Percentiles rank a stretch among this genome's conserved stretches.
phyloP scores from a whole-genome alignment of 2,113 vertebrate species.

The Pachyramphus minor region DNA sequence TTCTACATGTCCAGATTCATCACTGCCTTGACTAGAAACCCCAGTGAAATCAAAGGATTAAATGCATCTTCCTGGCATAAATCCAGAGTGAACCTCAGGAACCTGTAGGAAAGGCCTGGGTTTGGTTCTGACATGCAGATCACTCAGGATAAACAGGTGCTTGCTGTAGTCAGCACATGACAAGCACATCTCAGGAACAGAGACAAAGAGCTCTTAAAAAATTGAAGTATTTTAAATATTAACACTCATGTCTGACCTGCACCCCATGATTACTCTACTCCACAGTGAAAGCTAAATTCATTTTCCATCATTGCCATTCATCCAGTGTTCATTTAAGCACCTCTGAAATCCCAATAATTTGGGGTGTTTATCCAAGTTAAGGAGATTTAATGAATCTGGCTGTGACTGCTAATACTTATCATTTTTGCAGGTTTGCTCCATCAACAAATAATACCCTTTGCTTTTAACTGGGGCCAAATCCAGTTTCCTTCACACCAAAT shows the following conservation, averaged over 20 bases:
- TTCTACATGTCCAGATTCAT: not conserved
- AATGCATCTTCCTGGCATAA: not conserved
- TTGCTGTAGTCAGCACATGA: not conserved
- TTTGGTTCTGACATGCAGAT: not conserved
- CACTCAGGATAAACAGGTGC: not conserved
- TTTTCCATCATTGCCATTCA: not conserved
- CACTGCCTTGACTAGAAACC: not conserved
- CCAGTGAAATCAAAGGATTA: not conserved
- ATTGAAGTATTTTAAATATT: not conserved
- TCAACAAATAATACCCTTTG: not conserved
- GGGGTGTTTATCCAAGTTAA: not conserved
- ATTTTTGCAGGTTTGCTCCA: not conserved
- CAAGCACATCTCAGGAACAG: not conserved
- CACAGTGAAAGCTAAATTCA: not conserved
- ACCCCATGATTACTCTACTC: not conserved
- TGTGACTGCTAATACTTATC: not conserved
- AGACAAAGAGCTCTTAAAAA: not conserved
- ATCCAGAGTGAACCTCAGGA: not conserved
- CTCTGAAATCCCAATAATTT: not conserved
- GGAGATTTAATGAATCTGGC: not conserved
- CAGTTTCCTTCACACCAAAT: not conserved
- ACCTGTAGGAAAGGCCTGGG: not conserved
- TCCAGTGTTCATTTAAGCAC: not conserved
- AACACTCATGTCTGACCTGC: not conserved
- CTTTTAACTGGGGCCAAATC: not conserved